Evolutionary conservation across 2,888 invertebrate species (phyloP), one percentile per base, ranked within the genome.

Genomic region (Abrostola tripartita): DNA sequence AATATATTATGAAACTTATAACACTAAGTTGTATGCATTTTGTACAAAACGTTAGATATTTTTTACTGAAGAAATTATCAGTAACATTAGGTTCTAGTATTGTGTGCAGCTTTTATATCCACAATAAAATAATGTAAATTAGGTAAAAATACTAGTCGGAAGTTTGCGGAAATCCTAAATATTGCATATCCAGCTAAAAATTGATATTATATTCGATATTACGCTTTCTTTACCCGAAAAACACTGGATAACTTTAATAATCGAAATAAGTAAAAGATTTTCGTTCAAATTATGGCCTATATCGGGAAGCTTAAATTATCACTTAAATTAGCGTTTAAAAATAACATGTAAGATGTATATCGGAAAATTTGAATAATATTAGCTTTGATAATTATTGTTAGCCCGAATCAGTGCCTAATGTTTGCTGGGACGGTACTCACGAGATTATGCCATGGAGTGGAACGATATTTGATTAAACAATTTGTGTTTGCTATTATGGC

Each of bases 41-140:
- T 93, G 92, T 93, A 93, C 92, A 94, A 92, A 88, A 88, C 80
- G 76, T 85, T 88, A 87, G 90, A 88, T 92, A 90, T 92, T 93
- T 92, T 92, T 88, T 90, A 91, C 87, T 86, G 75, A 76, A 75
- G 86, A 86, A 85, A 81, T 72, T 79, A 81, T 88, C 88, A 81
- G 73, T 78, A 74, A 81, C 57, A 61, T 73, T 81, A 76, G 73
- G 74, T 82, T 65, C 65, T 78, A 75, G 78, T 87, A 87, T 85
- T 77, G 84, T 81, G 84, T 83, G 85, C 90, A 89, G 92, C 90
- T 92, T 92, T 92, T 92, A 83, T 92, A 92, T 90, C 86, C 88
- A 89, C 87, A 83, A 68, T 73, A 72, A 72, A 76, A 74, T 77
- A 68, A 70, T 84, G 81, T 76, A 87, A 77, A 83, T 86, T 90